Base-by-base conservation (phyloP, 2,113 vertebrate genomes). In the Mesembrinibis cayennensis region DNA sequence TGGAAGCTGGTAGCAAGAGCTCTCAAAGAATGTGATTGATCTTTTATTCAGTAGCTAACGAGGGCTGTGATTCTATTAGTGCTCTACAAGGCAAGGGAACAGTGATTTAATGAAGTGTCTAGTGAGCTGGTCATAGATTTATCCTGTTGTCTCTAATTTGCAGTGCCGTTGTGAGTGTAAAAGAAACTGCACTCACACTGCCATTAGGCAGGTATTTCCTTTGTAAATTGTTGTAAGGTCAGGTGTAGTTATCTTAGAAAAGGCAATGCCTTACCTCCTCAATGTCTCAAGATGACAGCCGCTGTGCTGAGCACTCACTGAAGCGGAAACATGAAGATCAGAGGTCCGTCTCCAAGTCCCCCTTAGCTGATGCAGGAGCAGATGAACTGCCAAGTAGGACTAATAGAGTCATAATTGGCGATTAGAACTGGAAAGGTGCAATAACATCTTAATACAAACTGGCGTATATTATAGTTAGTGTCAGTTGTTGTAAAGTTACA, bases 341-440 rank as follows among this genome's bases (percentile, higher is more conserved):
- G 98, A 99, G 99, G 99, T 99, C 98, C 86, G 82, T 95, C 98
- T 98, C 97, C 93, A 93, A 98, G 98, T 98, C 98, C 98, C 98
- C 97, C 97, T 98, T 85, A 97, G 98, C 98, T 63, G 97, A 98
- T 97, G 98, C 98, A 94, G 98, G 98, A 99, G 99, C 99, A 99
- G 99, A 98, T 98, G 98, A 99, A 98, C 99, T 99, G 99, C 99
- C 99, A 99, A 97, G 98, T 92, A 98, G 98, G 98, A 98, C 99
- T 99, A 99, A 99, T 99, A 98, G 99, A 99, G 98, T 98, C 99
- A 99, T 99, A 99, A 99, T 99, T 99, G 99, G 99, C 98, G 98
- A 99, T 99, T 99, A 99, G 99, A 98, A 97, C 96, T 66, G 97
- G 97, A 97, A 97, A 98, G 98, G 98, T 98, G 98, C 97, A 97